phyloP scores from a whole-genome alignment of 2,888 invertebrate genomes.

The Helleia helle region DNA sequence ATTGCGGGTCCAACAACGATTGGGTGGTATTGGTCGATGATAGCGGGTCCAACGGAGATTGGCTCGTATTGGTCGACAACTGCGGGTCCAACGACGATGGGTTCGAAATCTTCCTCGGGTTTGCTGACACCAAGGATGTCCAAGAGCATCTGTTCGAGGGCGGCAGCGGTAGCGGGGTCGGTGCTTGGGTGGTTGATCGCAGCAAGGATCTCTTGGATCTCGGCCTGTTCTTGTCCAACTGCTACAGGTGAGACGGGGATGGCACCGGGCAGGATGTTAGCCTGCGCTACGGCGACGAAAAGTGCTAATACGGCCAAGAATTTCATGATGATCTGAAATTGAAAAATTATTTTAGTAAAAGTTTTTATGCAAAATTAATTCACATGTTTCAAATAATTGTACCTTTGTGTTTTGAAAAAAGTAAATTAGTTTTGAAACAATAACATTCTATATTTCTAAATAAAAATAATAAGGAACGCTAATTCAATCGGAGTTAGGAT shows the following conservation, averaged over 20 bases:
- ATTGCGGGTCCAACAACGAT: slow-evolving; percentile 14
- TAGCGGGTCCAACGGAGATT: slow-evolving; percentile 13
- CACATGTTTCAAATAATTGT: no score
- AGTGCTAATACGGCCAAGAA: slow-evolving; percentile 42
- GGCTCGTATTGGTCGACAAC: slow-evolving; percentile 14
- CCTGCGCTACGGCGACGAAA: slow-evolving; percentile 28
- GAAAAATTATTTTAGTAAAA: no score
- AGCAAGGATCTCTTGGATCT: slow-evolving; percentile 34
- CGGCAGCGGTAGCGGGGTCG: slow-evolving; percentile 29
- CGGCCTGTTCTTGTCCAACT: slow-evolving; percentile 20
- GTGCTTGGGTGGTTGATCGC: slow-evolving; percentile 38
- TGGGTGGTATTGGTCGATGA: slow-evolving; percentile 15
- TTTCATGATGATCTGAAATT: slow-evolving; percentile 39
- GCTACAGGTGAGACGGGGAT: slow-evolving; percentile 26
- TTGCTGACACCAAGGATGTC: slow-evolving; percentile 20
- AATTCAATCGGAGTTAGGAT: no score
- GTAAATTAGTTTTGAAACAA: no score
- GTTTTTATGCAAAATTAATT: no score
- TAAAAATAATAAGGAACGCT: no score
- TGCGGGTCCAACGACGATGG: slow-evolving; percentile 14
- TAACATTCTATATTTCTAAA: no score
- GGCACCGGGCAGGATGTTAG: slow-evolving; percentile 15
- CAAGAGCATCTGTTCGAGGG: slow-evolving; percentile 25
- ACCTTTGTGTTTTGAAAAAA: no score
- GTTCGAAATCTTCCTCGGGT: slow-evolving; percentile 19